A percentile compares a stretch with the other conserved stretches of the same genome.
Evolutionary conservation across 2,113 vertebrate genomes (phyloP).

Genomic region (Camelus dromedarius): DNA sequence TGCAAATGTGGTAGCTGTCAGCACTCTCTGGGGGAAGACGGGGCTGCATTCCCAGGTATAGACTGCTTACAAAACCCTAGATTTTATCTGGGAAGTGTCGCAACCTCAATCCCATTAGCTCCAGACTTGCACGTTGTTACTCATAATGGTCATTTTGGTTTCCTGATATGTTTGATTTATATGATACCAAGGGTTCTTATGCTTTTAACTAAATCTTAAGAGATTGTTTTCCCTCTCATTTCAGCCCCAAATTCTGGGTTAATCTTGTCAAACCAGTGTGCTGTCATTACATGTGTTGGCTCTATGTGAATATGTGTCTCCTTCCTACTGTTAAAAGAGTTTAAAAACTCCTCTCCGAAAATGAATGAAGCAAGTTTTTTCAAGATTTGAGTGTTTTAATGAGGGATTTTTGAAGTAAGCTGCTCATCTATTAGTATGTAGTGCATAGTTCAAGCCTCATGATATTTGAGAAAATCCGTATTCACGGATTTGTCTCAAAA

Average conservation of each 20-base stretch:
- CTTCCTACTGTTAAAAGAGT: neutral
- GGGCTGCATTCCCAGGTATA: neutral
- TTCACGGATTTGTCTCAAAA: neutral
- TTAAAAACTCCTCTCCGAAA: neutral
- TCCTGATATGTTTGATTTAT: neutral
- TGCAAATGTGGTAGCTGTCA: neutral
- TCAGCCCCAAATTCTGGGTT: neutral
- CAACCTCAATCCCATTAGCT: neutral
- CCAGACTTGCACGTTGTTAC: neutral
- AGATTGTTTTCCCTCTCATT: neutral
- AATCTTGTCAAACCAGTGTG: neutral
- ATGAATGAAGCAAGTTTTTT: neutral
- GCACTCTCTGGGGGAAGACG: neutral
- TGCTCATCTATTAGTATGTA: neutral
- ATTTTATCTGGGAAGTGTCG: neutral
- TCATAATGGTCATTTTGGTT: neutral
- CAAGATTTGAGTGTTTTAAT: neutral
- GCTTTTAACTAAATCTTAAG: neutral
- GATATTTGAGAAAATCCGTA: neutral
- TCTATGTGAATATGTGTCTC: neutral
- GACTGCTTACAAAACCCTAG: neutral
- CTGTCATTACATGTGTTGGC: neutral
- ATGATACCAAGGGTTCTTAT: neutral
- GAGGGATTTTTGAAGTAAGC: neutral
- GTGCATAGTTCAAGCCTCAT: neutral